These are phyloP conservation scores for Bubalus kerabau DNA, from an alignment of 2,113 vertebrate species.

Conservation along the genomic window DNA sequence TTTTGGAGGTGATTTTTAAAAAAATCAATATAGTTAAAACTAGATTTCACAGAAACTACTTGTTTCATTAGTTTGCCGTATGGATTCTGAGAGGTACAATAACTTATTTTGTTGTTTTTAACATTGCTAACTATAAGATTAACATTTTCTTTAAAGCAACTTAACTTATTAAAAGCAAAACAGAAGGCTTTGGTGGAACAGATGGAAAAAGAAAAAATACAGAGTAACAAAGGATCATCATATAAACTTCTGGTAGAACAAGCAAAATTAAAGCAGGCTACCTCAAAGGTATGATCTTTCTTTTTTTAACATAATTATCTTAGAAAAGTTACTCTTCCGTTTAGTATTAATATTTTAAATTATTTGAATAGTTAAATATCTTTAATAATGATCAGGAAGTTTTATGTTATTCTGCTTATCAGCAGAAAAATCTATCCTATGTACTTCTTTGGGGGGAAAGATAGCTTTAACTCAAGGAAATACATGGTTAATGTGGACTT, in stretches of 20 bases:
- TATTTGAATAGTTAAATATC: slow-evolving; percentile 23
- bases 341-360: slow-evolving; percentile 33
- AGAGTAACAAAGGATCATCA: slow-evolving; percentile 99
- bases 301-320: slow-evolving; percentile 69
- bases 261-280: slow-evolving; percentile 99
- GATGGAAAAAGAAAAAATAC: slow-evolving; percentile 99
- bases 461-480: background rate
- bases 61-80: background rate
- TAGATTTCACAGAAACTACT: background rate
- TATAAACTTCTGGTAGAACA: slow-evolving; percentile 99
- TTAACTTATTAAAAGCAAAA: slow-evolving; percentile 99
- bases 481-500: background rate
- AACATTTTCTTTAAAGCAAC: slow-evolving; percentile 92
- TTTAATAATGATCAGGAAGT: background rate
- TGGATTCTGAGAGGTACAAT: background rate
- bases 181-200: slow-evolving; percentile 99
- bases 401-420: background rate
- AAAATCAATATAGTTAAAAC: background rate
- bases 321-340: slow-evolving; percentile 53
- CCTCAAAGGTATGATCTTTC: slow-evolving; percentile 91
- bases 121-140: slow-evolving; percentile 56
- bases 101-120: background rate
- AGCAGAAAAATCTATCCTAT: background rate
- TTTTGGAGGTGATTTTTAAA: background rate
- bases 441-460: background rate